phyloP scores from a whole-genome alignment of 64 coral and sea anemone species.

The Stylophora pistillata region DNA sequence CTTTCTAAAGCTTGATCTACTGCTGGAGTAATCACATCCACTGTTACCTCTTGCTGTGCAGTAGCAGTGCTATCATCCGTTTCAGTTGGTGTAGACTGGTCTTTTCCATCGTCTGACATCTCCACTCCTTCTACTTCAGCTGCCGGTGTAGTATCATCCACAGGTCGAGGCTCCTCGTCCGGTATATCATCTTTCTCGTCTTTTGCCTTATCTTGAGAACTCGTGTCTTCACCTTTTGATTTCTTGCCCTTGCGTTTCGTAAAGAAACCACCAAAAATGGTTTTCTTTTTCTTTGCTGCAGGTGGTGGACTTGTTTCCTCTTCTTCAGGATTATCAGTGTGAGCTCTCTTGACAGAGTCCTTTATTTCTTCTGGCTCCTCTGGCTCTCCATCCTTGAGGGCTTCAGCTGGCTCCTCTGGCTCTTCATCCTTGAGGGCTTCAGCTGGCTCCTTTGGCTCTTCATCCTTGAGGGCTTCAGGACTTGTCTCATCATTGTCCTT shows the following conservation, averaged over 20 bases:
- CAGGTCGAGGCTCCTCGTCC: background rate
- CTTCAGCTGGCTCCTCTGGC: too few relatives aligned
- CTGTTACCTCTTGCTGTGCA: background rate
- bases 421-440: too few relatives aligned
- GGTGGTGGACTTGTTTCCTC: background rate
- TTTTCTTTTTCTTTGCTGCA: constrained; percentile 29
- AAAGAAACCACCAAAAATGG: constrained; percentile 36
- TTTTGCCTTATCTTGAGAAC: background rate
- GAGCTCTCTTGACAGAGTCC: background rate
- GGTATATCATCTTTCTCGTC: background rate
- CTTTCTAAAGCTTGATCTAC: constrained; percentile 24
- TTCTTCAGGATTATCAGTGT: background rate
- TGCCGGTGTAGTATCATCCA: background rate
- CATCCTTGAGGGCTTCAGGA: background rate
- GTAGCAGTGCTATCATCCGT: background rate
- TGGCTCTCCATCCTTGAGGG: too few relatives aligned
- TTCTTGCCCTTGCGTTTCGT: constrained; percentile 18
- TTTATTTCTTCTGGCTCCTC: background rate
- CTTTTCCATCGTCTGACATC: background rate
- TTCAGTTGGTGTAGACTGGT: background rate
- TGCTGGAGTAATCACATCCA: background rate
- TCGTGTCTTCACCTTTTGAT: background rate
- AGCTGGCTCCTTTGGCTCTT: too few relatives aligned
- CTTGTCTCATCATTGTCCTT: background rate
- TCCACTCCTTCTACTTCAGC: background rate